Percentiles rank a stretch among this genome's conserved stretches.
Conservation (phyloP, 2,113 vertebrate genomes). For the Empidonax traillii region DNA sequence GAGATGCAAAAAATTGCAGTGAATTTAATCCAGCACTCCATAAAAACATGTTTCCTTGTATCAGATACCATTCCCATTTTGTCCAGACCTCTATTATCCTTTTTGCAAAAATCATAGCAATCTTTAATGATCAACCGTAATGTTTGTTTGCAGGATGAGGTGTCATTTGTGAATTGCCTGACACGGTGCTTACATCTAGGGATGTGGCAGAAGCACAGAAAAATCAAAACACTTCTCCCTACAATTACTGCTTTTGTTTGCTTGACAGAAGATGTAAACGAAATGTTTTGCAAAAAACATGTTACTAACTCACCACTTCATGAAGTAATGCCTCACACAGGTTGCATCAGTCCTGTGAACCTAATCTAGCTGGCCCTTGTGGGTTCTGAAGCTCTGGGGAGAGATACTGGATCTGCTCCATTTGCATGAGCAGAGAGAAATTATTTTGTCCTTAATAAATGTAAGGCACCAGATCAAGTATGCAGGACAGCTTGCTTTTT, state of each 20-base stretch:
- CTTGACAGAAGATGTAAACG: neutral
- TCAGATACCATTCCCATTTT: neutral
- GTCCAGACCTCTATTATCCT: neutral
- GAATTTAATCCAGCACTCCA: neutral
- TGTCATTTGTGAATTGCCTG: conserved; percentile 1
- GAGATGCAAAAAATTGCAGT: neutral
- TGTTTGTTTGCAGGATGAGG: neutral
- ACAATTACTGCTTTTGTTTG: neutral
- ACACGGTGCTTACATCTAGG: neutral
- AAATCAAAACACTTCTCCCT: neutral
- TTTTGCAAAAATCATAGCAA: neutral
- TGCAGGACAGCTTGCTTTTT: conserved; percentile 55
- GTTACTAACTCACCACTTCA: conserved; percentile 22
- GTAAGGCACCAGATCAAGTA: conserved; percentile 27
- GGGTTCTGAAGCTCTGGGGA: conserved; percentile 39
- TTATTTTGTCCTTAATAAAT: conserved; percentile 63
- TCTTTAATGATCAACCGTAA: neutral
- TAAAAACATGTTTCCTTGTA: neutral
- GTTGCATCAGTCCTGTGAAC: conserved; percentile 58
- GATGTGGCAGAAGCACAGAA: neutral
- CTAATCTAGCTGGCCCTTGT: conserved; percentile 39
- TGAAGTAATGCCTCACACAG: conserved; percentile 22
- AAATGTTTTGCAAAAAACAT: neutral
- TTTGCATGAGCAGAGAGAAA: conserved; percentile 40
- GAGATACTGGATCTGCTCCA: conserved; percentile 7